Conservation (phyloP, 1,140 invertebrate species). For the Luehdorfia chinensis region DNA sequence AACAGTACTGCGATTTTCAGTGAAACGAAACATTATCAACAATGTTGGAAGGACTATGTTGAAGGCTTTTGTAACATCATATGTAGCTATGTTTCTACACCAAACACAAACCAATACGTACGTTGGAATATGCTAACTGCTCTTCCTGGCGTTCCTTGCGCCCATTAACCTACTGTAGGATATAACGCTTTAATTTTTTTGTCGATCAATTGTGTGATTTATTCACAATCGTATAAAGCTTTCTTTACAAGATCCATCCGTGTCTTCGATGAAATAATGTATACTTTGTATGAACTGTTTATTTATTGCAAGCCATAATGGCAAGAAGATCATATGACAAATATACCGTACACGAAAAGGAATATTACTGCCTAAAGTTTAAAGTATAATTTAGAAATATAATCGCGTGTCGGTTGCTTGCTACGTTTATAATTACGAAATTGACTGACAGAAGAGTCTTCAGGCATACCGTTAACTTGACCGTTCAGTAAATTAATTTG, state of each 20-base stretch:
- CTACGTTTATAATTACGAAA: conserved; percentile 1
- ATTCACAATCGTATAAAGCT: no score
- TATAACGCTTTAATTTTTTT: no score
- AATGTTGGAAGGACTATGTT: conserved; percentile 40
- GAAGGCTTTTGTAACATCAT: conserved; percentile 58
- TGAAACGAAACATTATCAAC: conserved; percentile 42
- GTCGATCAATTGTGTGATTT: no score
- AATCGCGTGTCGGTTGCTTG: background rate
- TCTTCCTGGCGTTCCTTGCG: conserved; percentile 58
- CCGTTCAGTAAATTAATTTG: conserved; percentile 67
- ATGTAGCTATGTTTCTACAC: conserved; percentile 41
- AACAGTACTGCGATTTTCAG: conserved; percentile 33
- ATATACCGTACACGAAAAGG: conserved; percentile 22
- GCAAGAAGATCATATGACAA: conserved; percentile 28
- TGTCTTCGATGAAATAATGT: conserved; percentile 63
- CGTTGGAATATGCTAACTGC: conserved; percentile 53
- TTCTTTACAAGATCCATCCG: no score
- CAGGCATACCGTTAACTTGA: conserved; percentile 58
- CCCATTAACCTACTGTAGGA: conserved; percentile 66
- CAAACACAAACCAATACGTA: conserved; percentile 54
- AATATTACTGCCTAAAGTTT: conserved; percentile 24
- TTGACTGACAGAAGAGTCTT: conserved; percentile 59
- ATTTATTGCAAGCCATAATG: conserved; percentile 51
- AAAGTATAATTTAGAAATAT: conserved; percentile 17
- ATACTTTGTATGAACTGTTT: conserved; percentile 70